phyloP scores from a whole-genome alignment of 2,888 invertebrate species.

The Tolmerus cingulatus region DNA sequence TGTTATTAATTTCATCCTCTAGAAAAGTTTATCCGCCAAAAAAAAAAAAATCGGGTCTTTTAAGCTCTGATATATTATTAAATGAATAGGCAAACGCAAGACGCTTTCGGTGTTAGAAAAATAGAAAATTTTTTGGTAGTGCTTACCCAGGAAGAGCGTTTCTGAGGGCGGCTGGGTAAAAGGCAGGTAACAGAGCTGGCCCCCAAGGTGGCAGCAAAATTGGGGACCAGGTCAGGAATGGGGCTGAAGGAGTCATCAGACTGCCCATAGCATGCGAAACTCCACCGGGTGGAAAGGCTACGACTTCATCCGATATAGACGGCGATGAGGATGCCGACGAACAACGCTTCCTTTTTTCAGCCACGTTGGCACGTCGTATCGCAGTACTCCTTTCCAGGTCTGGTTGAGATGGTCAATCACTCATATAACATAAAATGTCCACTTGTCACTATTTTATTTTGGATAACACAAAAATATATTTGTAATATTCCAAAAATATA shows the following conservation, averaged over 20 bases:
- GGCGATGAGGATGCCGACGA: slow-evolving; percentile 60
- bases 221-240: slow-evolving; percentile 78
- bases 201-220: slow-evolving; percentile 79
- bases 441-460: neutral
- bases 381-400: neutral
- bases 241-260: slow-evolving; percentile 67
- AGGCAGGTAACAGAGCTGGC: slow-evolving; percentile 74
- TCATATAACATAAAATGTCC: neutral
- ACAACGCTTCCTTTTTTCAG: slow-evolving; percentile 62
- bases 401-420: neutral
- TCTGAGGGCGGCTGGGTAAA: slow-evolving; percentile 75
- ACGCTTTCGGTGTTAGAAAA: neutral
- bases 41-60: neutral
- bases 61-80: neutral
- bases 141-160: slow-evolving; percentile 79
- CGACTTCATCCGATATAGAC: slow-evolving; percentile 41
- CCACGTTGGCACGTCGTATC: slow-evolving; percentile 57
- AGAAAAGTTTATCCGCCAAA: too few relatives aligned
- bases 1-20: too few relatives aligned
- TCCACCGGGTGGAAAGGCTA: slow-evolving; percentile 47
- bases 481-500: neutral
- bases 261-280: slow-evolving; percentile 59
- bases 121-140: neutral
- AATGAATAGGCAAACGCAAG: too few relatives aligned
- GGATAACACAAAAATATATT: neutral